These are phyloP conservation scores for Trissolcus japonicus DNA, from an alignment of 2,888 invertebrate genomes.

Conservation along the genomic window DNA sequence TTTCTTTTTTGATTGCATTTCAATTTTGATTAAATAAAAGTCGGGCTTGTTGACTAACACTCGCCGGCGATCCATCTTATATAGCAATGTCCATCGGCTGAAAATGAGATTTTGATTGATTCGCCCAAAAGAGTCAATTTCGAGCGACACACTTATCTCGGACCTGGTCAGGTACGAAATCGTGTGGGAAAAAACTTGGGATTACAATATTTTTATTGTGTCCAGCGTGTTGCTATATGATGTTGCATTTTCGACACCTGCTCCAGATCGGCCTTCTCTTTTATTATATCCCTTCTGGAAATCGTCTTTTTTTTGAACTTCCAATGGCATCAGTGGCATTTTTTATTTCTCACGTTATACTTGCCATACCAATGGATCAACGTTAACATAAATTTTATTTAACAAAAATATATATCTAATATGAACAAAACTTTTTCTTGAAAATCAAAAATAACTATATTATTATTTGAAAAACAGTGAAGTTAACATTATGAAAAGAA, in stretches of 20 bases:
- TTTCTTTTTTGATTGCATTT: not conserved
- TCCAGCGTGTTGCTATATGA: slow-evolving; percentile 41
- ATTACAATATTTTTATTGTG: slow-evolving; percentile 47
- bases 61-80: slow-evolving; percentile 3
- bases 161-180: slow-evolving; percentile 38
- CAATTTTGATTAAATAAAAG: slow-evolving; percentile 17
- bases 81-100: slow-evolving; percentile 20
- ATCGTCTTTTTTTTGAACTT: slow-evolving; percentile 11
- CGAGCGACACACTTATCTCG: slow-evolving; percentile 45
- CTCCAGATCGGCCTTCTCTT: slow-evolving; percentile 33
- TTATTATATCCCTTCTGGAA: slow-evolving; percentile 15
- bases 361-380: too few species aligned
- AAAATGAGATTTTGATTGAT: slow-evolving; percentile 48
- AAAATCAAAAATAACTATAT: too few species aligned
- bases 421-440: not conserved
- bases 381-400: not conserved
- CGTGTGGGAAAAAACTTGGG: slow-evolving; percentile 43
- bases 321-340: slow-evolving; percentile 10
- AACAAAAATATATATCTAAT: too few species aligned
- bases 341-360: slow-evolving; percentile 23
- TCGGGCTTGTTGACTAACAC: not conserved
- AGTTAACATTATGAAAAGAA: slow-evolving; percentile 30
- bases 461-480: not conserved
- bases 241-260: slow-evolving; percentile 51
- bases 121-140: slow-evolving; percentile 31